Conservation (phyloP, 2,797 vertebrate species). For the Enteromius fasciolatus region DNA sequence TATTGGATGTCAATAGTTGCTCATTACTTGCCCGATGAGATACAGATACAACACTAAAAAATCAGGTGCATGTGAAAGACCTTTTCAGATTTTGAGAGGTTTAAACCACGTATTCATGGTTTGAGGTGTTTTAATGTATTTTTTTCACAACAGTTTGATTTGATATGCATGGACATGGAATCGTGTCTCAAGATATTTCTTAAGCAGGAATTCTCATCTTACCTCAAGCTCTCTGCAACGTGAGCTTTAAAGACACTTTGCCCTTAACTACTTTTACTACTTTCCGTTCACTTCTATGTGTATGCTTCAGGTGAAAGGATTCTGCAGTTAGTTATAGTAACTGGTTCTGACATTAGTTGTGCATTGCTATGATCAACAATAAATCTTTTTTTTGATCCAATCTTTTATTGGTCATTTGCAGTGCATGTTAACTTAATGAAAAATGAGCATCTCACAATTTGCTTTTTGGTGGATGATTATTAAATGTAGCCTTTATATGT, state of each 20-base stretch:
- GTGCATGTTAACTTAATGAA: not conserved
- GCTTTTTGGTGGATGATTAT: not conserved
- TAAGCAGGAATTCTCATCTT: not conserved
- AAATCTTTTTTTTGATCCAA: slow-evolving; percentile 28
- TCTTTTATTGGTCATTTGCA: slow-evolving; percentile 11
- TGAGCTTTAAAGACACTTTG: slow-evolving; percentile 12
- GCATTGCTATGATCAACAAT: slow-evolving; percentile 32
- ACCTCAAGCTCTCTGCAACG: not conserved
- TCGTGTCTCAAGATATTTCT: slow-evolving; percentile 16
- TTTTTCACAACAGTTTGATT: not conserved
- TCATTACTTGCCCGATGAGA: slow-evolving; percentile 12
- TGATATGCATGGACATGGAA: slow-evolving; percentile 12
- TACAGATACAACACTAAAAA: slow-evolving; percentile 4
- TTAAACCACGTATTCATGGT: slow-evolving; percentile 9
- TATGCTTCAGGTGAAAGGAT: slow-evolving; percentile 40
- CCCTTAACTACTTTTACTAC: slow-evolving; percentile 10
- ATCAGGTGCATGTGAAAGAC: slow-evolving; percentile 38
- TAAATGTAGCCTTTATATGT: not conserved
- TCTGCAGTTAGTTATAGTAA: slow-evolving; percentile 14
- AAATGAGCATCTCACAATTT: not conserved
- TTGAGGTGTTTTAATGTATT: not conserved
- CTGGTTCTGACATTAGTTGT: not conserved
- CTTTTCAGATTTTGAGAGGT: slow-evolving; percentile 9
- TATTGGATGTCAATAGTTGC: slow-evolving; percentile 3
- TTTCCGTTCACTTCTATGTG: slow-evolving; percentile 8